Conservation (phyloP, 2,888 invertebrate species). For the Rapana venosa region DNA sequence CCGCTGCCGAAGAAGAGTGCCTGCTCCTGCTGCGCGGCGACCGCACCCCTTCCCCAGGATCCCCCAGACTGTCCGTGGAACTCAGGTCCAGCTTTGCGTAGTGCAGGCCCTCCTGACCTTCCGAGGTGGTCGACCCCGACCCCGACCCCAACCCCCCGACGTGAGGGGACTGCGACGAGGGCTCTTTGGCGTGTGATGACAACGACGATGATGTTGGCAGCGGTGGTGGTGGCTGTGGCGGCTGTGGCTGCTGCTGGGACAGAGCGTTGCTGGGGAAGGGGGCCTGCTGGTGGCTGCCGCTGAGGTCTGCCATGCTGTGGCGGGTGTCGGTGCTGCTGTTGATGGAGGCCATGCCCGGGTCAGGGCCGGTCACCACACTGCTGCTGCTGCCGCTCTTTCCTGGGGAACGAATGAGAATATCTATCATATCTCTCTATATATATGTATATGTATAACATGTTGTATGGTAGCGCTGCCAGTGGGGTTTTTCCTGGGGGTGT, state of each 20-base stretch:
- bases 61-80: conserved; percentile 64
- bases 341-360: neutral
- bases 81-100: conserved; percentile 77
- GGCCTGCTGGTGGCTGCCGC: conserved; percentile 63
- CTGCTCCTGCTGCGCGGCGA: conserved; percentile 63
- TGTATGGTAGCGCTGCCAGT: too few relatives aligned
- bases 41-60: conserved; percentile 48
- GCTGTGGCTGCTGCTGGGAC: conserved; percentile 35
- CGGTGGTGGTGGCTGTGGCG: neutral
- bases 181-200: neutral
- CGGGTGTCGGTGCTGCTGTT: conserved; percentile 51
- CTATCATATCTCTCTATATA: too few relatives aligned
- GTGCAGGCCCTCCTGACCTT: conserved; percentile 74
- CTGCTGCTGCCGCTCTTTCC: conserved; percentile 36
- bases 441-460: too few relatives aligned
- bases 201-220: too few relatives aligned
- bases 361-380: neutral
- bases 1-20: conserved; percentile 61
- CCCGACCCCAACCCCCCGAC: neutral
- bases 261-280: conserved; percentile 56
- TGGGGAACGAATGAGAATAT: neutral
- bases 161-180: neutral
- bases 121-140: neutral
- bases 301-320: conserved; percentile 66
- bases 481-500: too few relatives aligned